Conservation (phyloP, 1,140 invertebrate genomes). For the Penaeus indicus region DNA sequence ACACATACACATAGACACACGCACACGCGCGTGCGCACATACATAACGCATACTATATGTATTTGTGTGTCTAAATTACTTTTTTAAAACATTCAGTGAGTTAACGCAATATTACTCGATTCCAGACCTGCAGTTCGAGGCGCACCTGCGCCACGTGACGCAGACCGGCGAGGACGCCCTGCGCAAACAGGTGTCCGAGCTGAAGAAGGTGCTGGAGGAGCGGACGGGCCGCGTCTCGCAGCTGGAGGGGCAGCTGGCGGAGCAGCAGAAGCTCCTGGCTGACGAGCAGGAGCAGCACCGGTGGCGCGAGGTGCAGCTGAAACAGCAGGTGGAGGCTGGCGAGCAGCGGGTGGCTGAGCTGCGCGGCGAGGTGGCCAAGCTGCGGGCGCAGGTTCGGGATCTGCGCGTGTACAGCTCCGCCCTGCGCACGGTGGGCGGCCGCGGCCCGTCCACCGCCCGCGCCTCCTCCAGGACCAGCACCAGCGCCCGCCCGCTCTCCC, state of each 20-base stretch:
- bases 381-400: constrained; percentile 60
- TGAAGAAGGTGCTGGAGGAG: constrained; percentile 31
- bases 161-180: constrained; percentile 29
- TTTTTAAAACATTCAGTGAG: background rate
- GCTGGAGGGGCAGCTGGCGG: constrained; percentile 41
- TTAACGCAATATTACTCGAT: background rate
- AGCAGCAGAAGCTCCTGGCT: constrained; percentile 27
- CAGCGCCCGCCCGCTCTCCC: constrained; percentile 9
- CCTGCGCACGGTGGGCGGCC: constrained; percentile 46
- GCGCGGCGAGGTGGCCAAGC: constrained; percentile 43
- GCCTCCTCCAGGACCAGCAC: background rate
- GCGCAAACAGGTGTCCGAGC: constrained; percentile 39
- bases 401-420: constrained; percentile 61
- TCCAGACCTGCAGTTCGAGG: constrained; percentile 63
- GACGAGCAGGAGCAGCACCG: constrained; percentile 44
- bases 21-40: no score
- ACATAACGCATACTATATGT: no score
- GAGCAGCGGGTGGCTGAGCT: constrained; percentile 54
- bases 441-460: constrained; percentile 17
- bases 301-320: constrained; percentile 54
- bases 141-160: constrained; percentile 53
- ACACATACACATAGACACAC: no score
- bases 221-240: constrained; percentile 32
- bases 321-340: constrained; percentile 61
- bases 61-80: background rate